Conservation (phyloP, 2,888 invertebrate species). For the Drosophila bunnanda region DNA sequence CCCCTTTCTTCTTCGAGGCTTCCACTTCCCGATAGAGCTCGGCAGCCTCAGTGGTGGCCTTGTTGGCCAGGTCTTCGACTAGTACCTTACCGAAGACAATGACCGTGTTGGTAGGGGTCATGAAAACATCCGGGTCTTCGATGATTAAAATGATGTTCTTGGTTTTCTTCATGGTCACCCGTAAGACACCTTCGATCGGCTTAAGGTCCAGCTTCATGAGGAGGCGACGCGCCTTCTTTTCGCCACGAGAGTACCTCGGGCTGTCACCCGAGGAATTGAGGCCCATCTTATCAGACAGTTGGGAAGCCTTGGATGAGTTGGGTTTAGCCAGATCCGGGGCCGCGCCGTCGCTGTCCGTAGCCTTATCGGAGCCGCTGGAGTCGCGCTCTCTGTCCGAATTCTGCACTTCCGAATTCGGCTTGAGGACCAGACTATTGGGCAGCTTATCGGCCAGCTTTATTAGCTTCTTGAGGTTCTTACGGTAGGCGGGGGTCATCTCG, state of each 20-base stretch:
- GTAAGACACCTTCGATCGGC: slow-evolving; percentile 52
- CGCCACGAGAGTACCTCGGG: slow-evolving; percentile 54
- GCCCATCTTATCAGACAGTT: neutral
- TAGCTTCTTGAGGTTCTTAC: slow-evolving; percentile 19
- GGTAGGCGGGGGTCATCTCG: neutral
- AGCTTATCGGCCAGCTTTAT: slow-evolving; percentile 28
- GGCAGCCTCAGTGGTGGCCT: slow-evolving; percentile 55
- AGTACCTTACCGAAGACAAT: slow-evolving; percentile 62
- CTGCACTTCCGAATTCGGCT: neutral
- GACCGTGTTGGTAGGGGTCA: slow-evolving; percentile 47
- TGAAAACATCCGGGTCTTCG: slow-evolving; percentile 63
- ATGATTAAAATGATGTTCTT: slow-evolving; percentile 60
- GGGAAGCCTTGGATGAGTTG: neutral
- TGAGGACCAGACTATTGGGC: neutral
- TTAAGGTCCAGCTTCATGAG: slow-evolving; percentile 59
- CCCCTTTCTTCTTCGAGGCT: neutral
- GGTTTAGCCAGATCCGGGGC: slow-evolving; percentile 8
- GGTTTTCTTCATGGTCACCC: slow-evolving; percentile 63
- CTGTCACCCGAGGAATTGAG: neutral
- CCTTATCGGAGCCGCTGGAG: neutral
- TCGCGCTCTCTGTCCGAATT: too few relatives aligned
- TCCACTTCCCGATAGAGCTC: slow-evolving; percentile 35
- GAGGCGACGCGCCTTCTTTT: slow-evolving; percentile 68
- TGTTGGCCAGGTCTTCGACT: slow-evolving; percentile 52
- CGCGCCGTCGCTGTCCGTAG: slow-evolving; percentile 43